phyloP scores from a whole-genome alignment of 1,140 invertebrate species.

The Meloidogyne floridensis region DNA sequence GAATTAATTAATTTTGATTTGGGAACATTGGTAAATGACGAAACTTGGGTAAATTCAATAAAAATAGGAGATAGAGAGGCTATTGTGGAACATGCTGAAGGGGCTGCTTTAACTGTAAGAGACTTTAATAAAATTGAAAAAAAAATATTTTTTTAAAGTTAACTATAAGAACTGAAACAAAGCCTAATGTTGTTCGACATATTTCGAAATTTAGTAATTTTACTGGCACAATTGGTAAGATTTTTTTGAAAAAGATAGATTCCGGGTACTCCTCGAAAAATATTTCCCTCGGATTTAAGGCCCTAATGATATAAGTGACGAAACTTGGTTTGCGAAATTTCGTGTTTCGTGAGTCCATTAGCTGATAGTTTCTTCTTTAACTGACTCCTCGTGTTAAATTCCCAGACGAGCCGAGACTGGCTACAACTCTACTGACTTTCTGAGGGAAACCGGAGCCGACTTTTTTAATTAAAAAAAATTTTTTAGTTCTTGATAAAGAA shows the following conservation, averaged over 20 bases:
- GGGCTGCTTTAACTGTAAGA: slow-evolving; percentile 41
- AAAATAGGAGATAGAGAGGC: slow-evolving; percentile 43
- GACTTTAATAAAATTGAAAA: neutral
- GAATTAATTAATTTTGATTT: slow-evolving; percentile 51
- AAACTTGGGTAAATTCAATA: slow-evolving; percentile 54
- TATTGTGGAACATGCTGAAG: slow-evolving; percentile 54
- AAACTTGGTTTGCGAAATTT: too few relatives aligned
- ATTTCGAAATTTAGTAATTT: slow-evolving; percentile 49
- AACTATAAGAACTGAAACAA: slow-evolving; percentile 42
- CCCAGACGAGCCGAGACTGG: too few relatives aligned
- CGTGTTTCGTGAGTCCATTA: too few relatives aligned
- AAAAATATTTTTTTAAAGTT: slow-evolving; percentile 37
- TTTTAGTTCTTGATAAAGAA: slow-evolving; percentile 46
- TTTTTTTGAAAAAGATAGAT: neutral
- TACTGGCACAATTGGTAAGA: slow-evolving; percentile 43
- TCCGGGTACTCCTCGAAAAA: too few relatives aligned
- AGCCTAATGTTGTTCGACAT: slow-evolving; percentile 49
- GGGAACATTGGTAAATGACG: slow-evolving; percentile 46
- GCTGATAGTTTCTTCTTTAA: too few relatives aligned
- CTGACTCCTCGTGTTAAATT: too few relatives aligned
- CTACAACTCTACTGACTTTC: too few relatives aligned
- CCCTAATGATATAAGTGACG: too few relatives aligned
- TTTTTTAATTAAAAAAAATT: neutral
- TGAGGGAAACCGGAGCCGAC: too few relatives aligned
- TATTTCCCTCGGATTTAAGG: too few relatives aligned